Evolutionary conservation across 2,113 vertebrate species (phyloP).

Genomic region (Melanocharis versteri): DNA sequence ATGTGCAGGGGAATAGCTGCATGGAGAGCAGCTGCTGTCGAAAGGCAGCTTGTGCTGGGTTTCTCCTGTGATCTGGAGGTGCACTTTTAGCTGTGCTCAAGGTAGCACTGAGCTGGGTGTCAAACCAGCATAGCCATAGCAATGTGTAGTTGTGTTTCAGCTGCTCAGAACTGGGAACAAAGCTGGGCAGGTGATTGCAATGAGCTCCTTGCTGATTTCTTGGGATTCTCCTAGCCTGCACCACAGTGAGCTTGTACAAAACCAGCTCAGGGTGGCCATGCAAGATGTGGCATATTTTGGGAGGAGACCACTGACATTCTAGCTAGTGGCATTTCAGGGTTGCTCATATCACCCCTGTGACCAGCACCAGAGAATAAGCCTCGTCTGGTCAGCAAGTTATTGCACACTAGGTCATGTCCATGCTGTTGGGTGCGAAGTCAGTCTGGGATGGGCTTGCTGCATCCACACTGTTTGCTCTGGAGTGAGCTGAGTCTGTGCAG

Average conservation of each 20-base stretch:
- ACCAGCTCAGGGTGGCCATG: not conserved
- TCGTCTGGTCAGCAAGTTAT: rapidly evolving
- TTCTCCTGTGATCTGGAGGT: not conserved
- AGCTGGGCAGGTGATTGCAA: not conserved
- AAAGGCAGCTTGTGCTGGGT: not conserved
- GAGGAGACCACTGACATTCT: not conserved
- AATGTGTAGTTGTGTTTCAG: not conserved
- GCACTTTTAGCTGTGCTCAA: not conserved
- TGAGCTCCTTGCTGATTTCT: not conserved
- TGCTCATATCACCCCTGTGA: not conserved
- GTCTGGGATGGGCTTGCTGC: not conserved
- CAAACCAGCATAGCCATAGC: not conserved
- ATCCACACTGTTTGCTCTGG: rapidly evolving
- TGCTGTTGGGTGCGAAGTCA: not conserved
- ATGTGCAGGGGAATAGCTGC: not conserved
- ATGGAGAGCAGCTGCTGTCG: rapidly evolving
- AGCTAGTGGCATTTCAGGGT: not conserved
- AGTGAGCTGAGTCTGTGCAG: not conserved
- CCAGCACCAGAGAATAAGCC: not conserved
- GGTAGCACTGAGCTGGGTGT: not conserved
- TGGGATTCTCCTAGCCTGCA: not conserved
- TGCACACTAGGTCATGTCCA: rapidly evolving
- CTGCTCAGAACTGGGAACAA: not conserved
- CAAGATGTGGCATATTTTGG: not conserved
- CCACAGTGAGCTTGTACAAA: not conserved